phyloP scores from a whole-genome alignment of 2,113 vertebrate genomes.

The Pseudorasbora parva region DNA sequence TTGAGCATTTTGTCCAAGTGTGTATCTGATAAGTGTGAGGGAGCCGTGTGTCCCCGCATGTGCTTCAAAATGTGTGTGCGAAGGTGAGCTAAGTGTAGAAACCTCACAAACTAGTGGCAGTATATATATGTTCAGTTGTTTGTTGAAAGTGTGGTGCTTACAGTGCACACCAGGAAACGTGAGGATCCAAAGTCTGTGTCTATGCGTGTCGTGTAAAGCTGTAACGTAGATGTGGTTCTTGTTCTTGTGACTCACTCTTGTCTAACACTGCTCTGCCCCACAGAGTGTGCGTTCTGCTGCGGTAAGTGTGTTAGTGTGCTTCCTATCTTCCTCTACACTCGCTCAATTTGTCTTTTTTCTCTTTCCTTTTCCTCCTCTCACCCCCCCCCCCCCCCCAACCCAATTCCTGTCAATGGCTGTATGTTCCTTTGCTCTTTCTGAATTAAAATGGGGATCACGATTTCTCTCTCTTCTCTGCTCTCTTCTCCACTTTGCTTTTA shows the following conservation, averaged over 20 bases:
- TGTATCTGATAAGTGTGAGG: neutral
- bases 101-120: neutral
- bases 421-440: slow-evolving; percentile 47
- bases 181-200: slow-evolving; percentile 33
- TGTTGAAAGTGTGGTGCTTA: slow-evolving; percentile 1
- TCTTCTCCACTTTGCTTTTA: slow-evolving; percentile 26
- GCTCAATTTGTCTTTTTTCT: slow-evolving; percentile 44
- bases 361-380: slow-evolving; percentile 5
- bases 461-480: slow-evolving; percentile 36
- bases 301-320: slow-evolving; percentile 72
- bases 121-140: slow-evolving; percentile 12
- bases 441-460: slow-evolving; percentile 26
- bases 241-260: slow-evolving; percentile 63
- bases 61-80: neutral
- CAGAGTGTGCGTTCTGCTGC: slow-evolving; percentile 72
- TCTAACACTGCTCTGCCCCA: slow-evolving; percentile 75
- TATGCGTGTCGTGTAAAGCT: slow-evolving; percentile 38
- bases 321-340: slow-evolving; percentile 22
- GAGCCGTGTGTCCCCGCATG: slow-evolving; percentile 14
- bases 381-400: neutral
- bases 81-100: slow-evolving; percentile 6
- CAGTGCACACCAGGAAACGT: slow-evolving; percentile 58
- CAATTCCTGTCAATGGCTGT: slow-evolving; percentile 40
- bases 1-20: slow-evolving; percentile 8
- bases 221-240: slow-evolving; percentile 30